Percentiles rank a stretch among this genome's conserved stretches.
Evolutionary conservation across 2,797 vertebrate genomes (phyloP).

Genomic region (Propithecus deckenii): DNA sequence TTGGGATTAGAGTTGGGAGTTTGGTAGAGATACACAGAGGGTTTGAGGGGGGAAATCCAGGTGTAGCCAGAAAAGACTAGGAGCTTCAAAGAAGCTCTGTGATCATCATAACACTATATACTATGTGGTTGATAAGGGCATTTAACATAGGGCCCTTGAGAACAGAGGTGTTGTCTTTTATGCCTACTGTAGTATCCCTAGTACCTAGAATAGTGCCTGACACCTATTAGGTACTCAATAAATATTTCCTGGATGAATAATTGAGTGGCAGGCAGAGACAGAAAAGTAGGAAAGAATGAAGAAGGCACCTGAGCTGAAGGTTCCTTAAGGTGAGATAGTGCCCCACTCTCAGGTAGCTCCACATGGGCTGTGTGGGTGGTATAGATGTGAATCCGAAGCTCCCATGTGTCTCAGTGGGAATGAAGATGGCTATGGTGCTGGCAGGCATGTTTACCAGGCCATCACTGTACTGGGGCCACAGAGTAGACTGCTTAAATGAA

Average conservation of each 20-base stretch:
- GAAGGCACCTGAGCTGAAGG: neutral
- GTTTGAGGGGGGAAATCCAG: neutral
- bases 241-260: neutral
- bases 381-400: neutral
- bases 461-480: neutral
- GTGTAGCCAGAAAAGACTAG: neutral
- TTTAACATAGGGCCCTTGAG: neutral
- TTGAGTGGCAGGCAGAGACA: neutral
- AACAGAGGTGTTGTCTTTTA: neutral
- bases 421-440: neutral
- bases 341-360: fast-evolving
- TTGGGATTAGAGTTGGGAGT: neutral
- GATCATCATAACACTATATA: too few species aligned
- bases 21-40: neutral
- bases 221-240: neutral
- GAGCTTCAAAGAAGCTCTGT: neutral
- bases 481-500: neutral
- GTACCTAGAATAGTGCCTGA: neutral
- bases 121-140: neutral
- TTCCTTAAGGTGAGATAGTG: neutral
- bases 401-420: too few species aligned
- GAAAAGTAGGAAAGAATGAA: neutral
- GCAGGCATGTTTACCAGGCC: neutral
- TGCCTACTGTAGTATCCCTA: neutral
- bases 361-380: too few species aligned